A percentile compares a stretch with the other conserved stretches of the same genome.
Conservation (phyloP, 1,140 invertebrate genomes). For the Cotesia typhae region DNA sequence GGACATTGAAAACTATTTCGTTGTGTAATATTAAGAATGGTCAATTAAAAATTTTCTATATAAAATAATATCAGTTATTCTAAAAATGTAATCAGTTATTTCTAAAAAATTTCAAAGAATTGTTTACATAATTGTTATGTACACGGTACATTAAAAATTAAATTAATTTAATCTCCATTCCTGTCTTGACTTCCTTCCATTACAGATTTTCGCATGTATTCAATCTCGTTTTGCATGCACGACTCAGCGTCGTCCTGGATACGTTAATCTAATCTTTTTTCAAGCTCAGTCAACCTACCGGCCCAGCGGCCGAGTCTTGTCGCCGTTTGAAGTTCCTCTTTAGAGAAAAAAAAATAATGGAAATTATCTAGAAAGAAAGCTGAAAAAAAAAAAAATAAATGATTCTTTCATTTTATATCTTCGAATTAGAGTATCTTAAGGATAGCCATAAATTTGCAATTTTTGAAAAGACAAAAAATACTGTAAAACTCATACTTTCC, state of each 20-base stretch:
- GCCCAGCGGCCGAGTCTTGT: not conserved
- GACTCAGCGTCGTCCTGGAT: constrained; percentile 15
- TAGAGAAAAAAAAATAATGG: not conserved
- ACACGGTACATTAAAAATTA: not conserved
- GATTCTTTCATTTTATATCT: not conserved
- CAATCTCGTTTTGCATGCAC: constrained; percentile 15
- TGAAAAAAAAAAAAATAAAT: not conserved
- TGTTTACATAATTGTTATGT: too few species aligned
- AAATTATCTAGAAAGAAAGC: not conserved
- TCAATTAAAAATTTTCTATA: too few species aligned
- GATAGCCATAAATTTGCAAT: too few species aligned
- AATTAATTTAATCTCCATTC: constrained; percentile 10
- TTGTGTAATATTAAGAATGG: too few species aligned
- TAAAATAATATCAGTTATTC: too few species aligned
- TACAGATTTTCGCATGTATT: constrained; percentile 17
- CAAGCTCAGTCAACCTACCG: not conserved
- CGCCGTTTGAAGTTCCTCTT: constrained; percentile 5
- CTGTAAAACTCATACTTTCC: too few species aligned
- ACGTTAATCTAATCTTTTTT: constrained; percentile 25
- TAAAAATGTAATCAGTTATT: too few species aligned
- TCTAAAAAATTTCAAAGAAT: too few species aligned
- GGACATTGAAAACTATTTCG: too few species aligned
- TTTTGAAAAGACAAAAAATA: too few species aligned
- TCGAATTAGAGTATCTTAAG: too few species aligned
- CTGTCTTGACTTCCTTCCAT: not conserved